Conservation (phyloP, 2,888 invertebrate genomes). For the Steinernema carpocapsae region DNA sequence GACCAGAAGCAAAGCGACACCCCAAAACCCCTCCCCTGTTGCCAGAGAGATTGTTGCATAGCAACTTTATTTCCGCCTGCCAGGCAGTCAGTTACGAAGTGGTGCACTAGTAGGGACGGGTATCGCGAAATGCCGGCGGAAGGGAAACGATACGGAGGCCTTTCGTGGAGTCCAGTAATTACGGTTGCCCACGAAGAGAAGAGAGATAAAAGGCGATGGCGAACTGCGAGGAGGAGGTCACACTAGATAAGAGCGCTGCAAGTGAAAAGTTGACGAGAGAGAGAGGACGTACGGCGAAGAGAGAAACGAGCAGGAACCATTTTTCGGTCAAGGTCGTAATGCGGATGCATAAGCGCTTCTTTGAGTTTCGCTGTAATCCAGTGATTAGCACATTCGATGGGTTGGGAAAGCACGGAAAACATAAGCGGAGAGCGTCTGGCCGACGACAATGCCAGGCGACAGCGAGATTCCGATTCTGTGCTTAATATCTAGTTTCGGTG, state of each 20-base stretch:
- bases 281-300: not conserved
- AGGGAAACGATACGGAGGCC: not conserved
- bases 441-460: not conserved
- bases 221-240: conserved; percentile 16
- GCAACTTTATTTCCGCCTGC: conserved; percentile 11
- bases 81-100: not conserved
- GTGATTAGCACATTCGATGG: conserved; percentile 7
- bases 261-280: conserved; percentile 29
- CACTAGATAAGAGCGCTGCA: conserved; percentile 30
- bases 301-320: not conserved
- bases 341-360: conserved; percentile 18
- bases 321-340: conserved; percentile 30
- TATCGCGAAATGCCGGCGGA: no score
- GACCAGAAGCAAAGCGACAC: no score
- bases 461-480: not conserved
- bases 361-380: conserved; percentile 10
- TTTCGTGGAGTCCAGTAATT: not conserved
- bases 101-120: not conserved
- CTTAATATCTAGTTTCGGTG: not conserved
- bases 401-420: not conserved
- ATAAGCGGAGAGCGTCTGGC: not conserved
- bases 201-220: conserved; percentile 1
- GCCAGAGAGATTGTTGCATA: conserved; percentile 2
- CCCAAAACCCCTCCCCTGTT: no score
- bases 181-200: not conserved